Base-by-base conservation (phyloP, 2,888 invertebrate species). In the Autographa pulchrina region DNA sequence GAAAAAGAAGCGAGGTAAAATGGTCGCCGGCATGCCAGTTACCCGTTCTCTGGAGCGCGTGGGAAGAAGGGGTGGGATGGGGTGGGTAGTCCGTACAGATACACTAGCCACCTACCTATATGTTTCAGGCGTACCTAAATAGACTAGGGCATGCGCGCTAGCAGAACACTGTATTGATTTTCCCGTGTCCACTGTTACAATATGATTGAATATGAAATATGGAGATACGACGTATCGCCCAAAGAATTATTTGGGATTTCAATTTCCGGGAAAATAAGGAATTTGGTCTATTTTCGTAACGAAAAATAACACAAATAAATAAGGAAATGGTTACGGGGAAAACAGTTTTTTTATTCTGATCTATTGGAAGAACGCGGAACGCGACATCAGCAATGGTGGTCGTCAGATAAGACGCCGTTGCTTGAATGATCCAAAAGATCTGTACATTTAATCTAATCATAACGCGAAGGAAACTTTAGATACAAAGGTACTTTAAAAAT, bases 111-210 rank as follows among this genome's bases (percentile, higher is more conserved):
- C 13, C 54, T 13, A 56, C 13, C 54, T 56, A 56, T 25, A 56
- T 43, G 35, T 41, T 69, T 69, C 75, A 79, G 35, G 31, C 48
- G n/a, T 38, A 62, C 75, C 70, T 52, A 77, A 75, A 70, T 75
- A 31, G 32, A 11, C 52, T 78, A 78, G 69, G 62, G 59, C 77
- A 78, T 75, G 77, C 77, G 80, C 80, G 7, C 58, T 70, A 35
- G 64, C 63, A 67, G 70, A 59, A 65, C 18, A 58, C 7, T 8
- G 7, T 75, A 77, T 77, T 67, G 75, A 79, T 77, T 62, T 61
- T 16, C 13, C 18, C 54, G 56, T 41, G 9, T 63, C 32, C 13
- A 41, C 52, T 20, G 32, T 62, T 54, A 16, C 31, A 62, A 56
- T 31, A 18, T 14, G n/a, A 20, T 13, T 25, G n/a, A 7, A 16